Evolutionary conservation across 2,888 invertebrate genomes (phyloP).

Genomic region (Cordilura impudica): DNA sequence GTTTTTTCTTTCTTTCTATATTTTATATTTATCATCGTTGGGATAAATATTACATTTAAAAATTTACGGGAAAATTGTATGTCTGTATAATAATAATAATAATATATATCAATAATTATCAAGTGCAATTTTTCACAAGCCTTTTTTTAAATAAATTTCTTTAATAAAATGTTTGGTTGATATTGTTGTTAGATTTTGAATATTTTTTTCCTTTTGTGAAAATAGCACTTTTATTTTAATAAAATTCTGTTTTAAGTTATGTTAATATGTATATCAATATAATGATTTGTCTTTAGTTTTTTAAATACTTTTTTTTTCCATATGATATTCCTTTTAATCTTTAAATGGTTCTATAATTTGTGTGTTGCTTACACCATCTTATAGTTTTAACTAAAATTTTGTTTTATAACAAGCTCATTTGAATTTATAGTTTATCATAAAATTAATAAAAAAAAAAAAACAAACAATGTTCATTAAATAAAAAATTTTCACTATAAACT

Average conservation of each 20-base stretch:
- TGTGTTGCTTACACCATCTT: not conserved
- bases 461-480: not conserved
- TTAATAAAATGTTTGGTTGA: constrained; percentile 15
- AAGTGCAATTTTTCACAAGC: constrained; percentile 61
- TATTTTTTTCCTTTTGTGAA: constrained; percentile 48
- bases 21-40: constrained; percentile 62
- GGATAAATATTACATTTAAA: constrained; percentile 65
- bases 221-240: constrained; percentile 55
- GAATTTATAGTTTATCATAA: not conserved
- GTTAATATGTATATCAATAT: constrained; percentile 26
- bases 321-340: constrained; percentile 54
- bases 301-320: constrained; percentile 12
- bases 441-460: not conserved
- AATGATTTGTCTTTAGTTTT: constrained; percentile 57
- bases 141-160: constrained; percentile 44
- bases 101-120: constrained; percentile 44
- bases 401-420: constrained; percentile 52
- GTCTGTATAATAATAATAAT: constrained; percentile 57
- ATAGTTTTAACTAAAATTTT: not conserved
- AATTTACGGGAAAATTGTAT: constrained; percentile 43
- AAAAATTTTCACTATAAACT: not conserved
- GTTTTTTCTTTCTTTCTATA: constrained; percentile 27
- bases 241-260: constrained; percentile 5
- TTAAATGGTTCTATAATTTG: constrained; percentile 20
- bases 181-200: constrained; percentile 33